Base-by-base conservation (phyloP, 2,797 vertebrate genomes). In the Myripristis murdjan region DNA sequence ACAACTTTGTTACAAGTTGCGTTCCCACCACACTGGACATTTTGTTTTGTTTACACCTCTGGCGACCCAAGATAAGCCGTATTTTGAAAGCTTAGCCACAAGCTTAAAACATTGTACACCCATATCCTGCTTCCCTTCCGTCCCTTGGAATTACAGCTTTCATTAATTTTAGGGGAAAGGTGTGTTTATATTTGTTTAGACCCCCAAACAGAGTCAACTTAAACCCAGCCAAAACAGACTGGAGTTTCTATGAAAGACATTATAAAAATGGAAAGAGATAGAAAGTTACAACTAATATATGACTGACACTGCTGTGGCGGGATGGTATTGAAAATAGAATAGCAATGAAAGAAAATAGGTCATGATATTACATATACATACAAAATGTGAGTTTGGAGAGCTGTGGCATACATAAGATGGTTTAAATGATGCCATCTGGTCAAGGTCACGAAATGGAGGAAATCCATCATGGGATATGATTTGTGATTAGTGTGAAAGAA, bases 41-140 rank as follows among this genome's bases (percentile, higher is more conserved):
- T 79, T 79, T 48, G 68, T 58, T 83, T 89, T 88, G 77, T 89
- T 83, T 90, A 79, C 75, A 82, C 70, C 70, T 81, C 82, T 71
- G 70, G 73, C 12, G 16, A 70, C 68, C 51, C 48, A 64, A 79
- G 69, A 83, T 63, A 83, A 83, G 59, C 79, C 22, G 16, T 58
- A 70, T 72, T 24, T 53, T 58, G 0, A 62, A 80, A 70, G 71
- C 80, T 74, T 64, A 33, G 73, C 85, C 10, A 8, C 53, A 59
- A 81, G 73, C 70, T 72, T 26, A 48, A 58, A 58, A 46, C 63
- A 65, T 78, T 83, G 31, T 60, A 65, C 67, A 15, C 37, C 49
- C 65, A 44, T 76, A 43, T 73, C 67, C 74, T 57, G 67, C 61
- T 73, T 69, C 64, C 12, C 16, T 66, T 56, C 9, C 35, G 20